phyloP scores from a whole-genome alignment of 1,140 invertebrate genomes.

The Pogonomyrmex barbatus region DNA sequence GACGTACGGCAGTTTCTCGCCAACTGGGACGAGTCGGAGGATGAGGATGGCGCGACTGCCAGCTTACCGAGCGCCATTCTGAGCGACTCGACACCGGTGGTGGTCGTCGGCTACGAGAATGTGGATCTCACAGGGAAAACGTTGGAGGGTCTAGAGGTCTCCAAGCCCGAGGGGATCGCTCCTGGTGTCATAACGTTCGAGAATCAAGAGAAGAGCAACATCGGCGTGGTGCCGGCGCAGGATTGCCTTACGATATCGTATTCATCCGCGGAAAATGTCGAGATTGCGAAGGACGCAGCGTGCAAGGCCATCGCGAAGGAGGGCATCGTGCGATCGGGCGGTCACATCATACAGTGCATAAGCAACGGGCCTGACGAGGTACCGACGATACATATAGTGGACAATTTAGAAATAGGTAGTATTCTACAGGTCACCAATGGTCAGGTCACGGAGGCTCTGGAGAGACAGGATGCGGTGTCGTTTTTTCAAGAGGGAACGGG shows the following conservation, averaged over 20 bases:
- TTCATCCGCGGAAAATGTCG: conserved; percentile 29
- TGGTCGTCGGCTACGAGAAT: conserved; percentile 78
- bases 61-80: conserved; percentile 71
- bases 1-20: conserved; percentile 85
- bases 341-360: conserved; percentile 79
- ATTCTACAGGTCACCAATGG: conserved; percentile 66
- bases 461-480: conserved; percentile 55
- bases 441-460: conserved; percentile 64
- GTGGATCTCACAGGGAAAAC: conserved; percentile 75
- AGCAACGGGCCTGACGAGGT: conserved; percentile 79
- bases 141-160: conserved; percentile 9
- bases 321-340: conserved; percentile 69
- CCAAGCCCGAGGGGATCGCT: conserved; percentile 25
- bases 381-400: conserved; percentile 84
- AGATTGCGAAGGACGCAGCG: conserved; percentile 41
- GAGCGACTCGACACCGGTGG: conserved; percentile 75
- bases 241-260: conserved; percentile 58
- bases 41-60: conserved; percentile 79
- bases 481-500: conserved; percentile 61
- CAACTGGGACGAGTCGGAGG: conserved; percentile 85
- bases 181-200: conserved; percentile 36
- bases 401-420: conserved; percentile 79
- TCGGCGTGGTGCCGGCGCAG: conserved; percentile 25
- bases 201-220: conserved; percentile 35
- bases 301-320: conserved; percentile 53